phyloP scores from a whole-genome alignment of 2,797 vertebrate genomes.

The Coracias cyanogaster region DNA sequence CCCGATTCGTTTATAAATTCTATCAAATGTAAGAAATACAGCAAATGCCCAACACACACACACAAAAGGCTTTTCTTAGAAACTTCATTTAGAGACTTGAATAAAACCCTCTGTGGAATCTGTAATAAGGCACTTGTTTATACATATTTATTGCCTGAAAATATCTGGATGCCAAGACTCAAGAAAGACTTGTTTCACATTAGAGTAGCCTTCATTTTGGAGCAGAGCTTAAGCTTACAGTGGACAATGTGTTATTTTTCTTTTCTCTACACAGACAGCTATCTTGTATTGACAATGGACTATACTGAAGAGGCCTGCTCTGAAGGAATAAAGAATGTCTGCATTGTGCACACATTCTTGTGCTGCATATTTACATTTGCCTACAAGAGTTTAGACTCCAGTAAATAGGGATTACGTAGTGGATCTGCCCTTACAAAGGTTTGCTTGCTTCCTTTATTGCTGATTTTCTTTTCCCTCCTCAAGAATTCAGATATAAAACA shows the following conservation, averaged over 20 bases:
- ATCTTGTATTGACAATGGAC: not conserved
- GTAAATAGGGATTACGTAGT: constrained; percentile 43
- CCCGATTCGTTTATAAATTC: not conserved
- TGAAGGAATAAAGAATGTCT: constrained; percentile 34
- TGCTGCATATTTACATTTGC: constrained; percentile 66
- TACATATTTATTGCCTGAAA: constrained; percentile 33
- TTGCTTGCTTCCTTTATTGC: constrained; percentile 29
- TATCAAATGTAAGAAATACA: not conserved
- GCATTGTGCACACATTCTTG: constrained; percentile 29
- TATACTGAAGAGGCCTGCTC: not conserved
- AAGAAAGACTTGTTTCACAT: not conserved
- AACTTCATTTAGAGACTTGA: not conserved
- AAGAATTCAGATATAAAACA: not conserved
- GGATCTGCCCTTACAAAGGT: constrained; percentile 38
- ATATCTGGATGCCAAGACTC: not conserved
- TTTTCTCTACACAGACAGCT: constrained; percentile 1
- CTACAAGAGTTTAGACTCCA: constrained; percentile 47
- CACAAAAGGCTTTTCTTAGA: not conserved
- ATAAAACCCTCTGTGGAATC: not conserved
- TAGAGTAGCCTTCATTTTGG: not conserved
- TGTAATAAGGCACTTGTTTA: not conserved
- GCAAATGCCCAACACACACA: not conserved
- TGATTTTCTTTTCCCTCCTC: constrained; percentile 35
- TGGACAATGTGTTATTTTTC: not conserved
- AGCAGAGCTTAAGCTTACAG: not conserved